Evolutionary conservation across 1,140 invertebrate species (phyloP).

Genomic region (Bombus haemorrhoidalis): DNA sequence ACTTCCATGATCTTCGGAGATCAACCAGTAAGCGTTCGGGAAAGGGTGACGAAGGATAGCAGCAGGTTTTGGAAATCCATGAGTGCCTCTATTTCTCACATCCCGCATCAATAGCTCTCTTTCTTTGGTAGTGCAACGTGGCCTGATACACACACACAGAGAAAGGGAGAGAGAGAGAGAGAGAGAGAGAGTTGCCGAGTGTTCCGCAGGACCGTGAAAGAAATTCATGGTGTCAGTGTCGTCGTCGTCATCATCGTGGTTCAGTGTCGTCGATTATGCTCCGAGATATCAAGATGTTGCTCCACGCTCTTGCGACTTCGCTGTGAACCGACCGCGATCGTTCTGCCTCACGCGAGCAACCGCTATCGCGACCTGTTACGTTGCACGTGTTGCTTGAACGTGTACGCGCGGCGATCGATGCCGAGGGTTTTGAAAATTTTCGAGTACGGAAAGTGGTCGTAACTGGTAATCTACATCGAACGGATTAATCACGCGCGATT

Average conservation of each 20-base stretch:
- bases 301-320: background rate
- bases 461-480: conserved; percentile 33
- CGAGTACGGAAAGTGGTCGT: background rate
- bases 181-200: background rate
- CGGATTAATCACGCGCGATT: conserved; percentile 46
- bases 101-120: no score
- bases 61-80: conserved; percentile 31
- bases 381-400: conserved; percentile 50
- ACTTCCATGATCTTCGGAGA: conserved; percentile 65
- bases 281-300: background rate
- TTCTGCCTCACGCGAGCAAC: conserved; percentile 6
- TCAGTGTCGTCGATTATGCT: background rate
- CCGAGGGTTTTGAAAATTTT: conserved; percentile 10
- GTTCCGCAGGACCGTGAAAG: background rate
- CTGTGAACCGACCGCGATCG: conserved; percentile 2
- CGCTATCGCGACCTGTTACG: conserved; percentile 59
- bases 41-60: conserved; percentile 60
- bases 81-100: background rate
- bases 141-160: background rate
- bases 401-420: conserved; percentile 25
- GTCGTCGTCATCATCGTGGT: background rate
- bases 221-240: background rate
- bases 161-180: no score
- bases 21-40: conserved; percentile 66
- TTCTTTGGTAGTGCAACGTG: conserved; percentile 5